Conservation (phyloP, 2,888 invertebrate genomes). For the Oscheius sp. region DNA sequence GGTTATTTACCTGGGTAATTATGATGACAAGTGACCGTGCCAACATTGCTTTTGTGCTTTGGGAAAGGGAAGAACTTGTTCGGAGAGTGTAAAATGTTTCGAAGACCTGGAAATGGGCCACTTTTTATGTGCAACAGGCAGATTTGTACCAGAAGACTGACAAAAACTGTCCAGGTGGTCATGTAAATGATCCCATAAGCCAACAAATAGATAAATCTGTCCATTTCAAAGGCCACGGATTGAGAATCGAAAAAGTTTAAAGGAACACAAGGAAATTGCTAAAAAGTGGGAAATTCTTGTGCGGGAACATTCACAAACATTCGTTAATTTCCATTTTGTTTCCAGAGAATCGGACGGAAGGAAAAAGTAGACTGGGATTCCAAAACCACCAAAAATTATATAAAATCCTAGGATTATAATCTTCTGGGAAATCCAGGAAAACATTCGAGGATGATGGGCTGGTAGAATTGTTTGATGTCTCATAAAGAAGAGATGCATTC, state of each 20-base stretch:
- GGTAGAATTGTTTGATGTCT: conserved; percentile 12
- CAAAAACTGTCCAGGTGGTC: neutral
- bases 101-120: neutral
- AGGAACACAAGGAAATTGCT: conserved; percentile 7
- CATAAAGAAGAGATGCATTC: conserved; percentile 15
- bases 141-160: neutral
- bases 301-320: neutral
- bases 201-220: conserved; percentile 1
- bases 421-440: no score
- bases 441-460: neutral
- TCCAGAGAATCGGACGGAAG: neutral
- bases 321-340: neutral
- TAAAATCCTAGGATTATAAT: neutral
- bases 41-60: neutral
- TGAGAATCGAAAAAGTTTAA: neutral
- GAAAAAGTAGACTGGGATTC: neutral
- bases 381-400: conserved; percentile 2
- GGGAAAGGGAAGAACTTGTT: neutral
- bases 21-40: conserved; percentile 2
- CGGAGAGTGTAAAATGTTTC: conserved; percentile 1
- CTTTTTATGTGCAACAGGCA: neutral
- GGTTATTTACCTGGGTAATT: conserved; percentile 1
- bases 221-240: neutral
- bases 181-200: conserved; percentile 9
- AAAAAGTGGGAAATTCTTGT: neutral